Conservation (phyloP, 1,140 invertebrate species). For the Heliconius congener region DNA sequence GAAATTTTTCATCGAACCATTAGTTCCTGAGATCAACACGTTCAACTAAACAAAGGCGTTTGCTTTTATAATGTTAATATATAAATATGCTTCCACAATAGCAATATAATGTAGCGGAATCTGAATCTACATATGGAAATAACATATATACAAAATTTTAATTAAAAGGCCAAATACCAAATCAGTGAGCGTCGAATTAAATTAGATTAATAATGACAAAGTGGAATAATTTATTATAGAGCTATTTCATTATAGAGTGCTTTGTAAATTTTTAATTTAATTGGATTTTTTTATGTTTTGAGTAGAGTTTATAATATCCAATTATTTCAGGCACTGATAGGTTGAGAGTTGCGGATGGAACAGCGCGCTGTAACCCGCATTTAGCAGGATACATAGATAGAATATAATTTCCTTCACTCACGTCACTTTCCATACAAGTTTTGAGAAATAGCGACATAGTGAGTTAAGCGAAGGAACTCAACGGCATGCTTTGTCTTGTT, state of each 20-base stretch:
- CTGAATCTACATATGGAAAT: not conserved
- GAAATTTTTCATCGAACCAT: too few species aligned
- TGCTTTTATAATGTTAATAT: too few species aligned
- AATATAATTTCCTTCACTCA: too few species aligned
- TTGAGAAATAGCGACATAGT: too few species aligned
- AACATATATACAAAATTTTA: not conserved
- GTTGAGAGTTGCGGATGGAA: too few species aligned
- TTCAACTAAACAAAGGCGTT: too few species aligned
- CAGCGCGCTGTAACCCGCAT: too few species aligned
- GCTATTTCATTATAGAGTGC: not conserved
- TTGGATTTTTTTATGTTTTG: not conserved
- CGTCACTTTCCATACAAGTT: too few species aligned
- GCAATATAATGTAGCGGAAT: not conserved
- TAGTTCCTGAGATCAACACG: too few species aligned
- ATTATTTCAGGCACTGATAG: not conserved
- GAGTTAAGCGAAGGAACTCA: too few species aligned
- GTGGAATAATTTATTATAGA: not conserved
- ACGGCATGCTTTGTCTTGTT: too few species aligned
- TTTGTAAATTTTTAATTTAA: not conserved
- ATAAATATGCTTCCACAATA: not conserved
- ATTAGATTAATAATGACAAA: not conserved
- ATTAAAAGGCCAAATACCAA: slow-evolving; percentile 9
- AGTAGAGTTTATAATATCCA: not conserved
- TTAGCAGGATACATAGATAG: too few species aligned
- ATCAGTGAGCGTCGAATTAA: not conserved